phyloP scores from a whole-genome alignment of 2,888 invertebrate genomes.

The Ephialtes manifestator region DNA sequence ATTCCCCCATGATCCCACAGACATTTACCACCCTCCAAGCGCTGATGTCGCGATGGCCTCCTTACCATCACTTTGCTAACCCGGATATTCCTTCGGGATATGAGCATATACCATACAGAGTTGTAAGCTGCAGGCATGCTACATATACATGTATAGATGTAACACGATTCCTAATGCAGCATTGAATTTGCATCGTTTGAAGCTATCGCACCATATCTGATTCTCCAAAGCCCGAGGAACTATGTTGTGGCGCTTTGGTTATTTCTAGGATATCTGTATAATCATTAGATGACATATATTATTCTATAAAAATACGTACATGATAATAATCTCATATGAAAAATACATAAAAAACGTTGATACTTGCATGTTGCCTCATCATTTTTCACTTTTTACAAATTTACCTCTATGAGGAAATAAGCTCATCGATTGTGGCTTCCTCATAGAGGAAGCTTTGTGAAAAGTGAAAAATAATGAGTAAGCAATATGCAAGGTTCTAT shows the following conservation, averaged over 20 bases:
- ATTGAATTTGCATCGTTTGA: conserved; percentile 41
- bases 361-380: too few relatives aligned
- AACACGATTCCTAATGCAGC: conserved; percentile 76
- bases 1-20: conserved; percentile 78
- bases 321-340: not conserved
- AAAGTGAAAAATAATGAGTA: too few relatives aligned
- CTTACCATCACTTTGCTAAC: conserved; percentile 73
- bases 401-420: too few relatives aligned
- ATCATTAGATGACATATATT: not conserved
- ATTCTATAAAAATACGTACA: not conserved
- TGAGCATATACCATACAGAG: conserved; percentile 9
- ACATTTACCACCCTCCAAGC: conserved; percentile 75
- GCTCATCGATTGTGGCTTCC: too few relatives aligned
- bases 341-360: too few relatives aligned
- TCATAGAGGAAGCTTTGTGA: too few relatives aligned
- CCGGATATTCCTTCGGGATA: conserved; percentile 60
- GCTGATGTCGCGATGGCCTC: conserved; percentile 42
- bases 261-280: not conserved
- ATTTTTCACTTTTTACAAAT: too few relatives aligned
- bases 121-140: not conserved
- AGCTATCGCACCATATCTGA: conserved; percentile 32
- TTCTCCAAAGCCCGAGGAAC: conserved; percentile 16
- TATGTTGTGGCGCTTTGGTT: not conserved
- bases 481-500: too few relatives aligned
- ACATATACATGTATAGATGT: conserved; percentile 70